Percentiles rank a stretch among this genome's conserved stretches.
These are phyloP conservation scores for Tubulanus polymorphus DNA, from an alignment of 2,888 invertebrate genomes.

Conservation along the genomic window DNA sequence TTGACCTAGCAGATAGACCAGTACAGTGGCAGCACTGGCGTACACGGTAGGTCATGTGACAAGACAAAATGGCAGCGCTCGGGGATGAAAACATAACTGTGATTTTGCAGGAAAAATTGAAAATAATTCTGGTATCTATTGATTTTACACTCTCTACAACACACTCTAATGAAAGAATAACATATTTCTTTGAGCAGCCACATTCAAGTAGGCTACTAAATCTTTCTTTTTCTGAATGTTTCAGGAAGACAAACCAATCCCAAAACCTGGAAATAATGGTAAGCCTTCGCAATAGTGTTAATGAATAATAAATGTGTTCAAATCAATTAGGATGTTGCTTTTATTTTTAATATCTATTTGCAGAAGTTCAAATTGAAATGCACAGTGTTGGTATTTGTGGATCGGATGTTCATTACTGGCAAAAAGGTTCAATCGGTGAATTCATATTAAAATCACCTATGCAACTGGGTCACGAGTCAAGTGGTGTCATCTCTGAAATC, in stretches of 20 bases:
- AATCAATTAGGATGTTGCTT: neutral
- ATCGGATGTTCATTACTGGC: slow-evolving; percentile 86
- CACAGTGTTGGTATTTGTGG: slow-evolving; percentile 96
- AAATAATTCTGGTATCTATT: too few relatives aligned
- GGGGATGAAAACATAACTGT: too few relatives aligned
- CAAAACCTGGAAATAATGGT: slow-evolving; percentile 74
- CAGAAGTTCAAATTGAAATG: slow-evolving; percentile 85
- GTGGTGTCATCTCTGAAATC: slow-evolving; percentile 61
- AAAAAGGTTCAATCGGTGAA: slow-evolving; percentile 77
- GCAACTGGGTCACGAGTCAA: slow-evolving; percentile 92
- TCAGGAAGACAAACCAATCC: slow-evolving; percentile 79
- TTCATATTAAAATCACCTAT: slow-evolving; percentile 83
- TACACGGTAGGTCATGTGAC: too few relatives aligned
- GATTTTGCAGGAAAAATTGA: too few relatives aligned
- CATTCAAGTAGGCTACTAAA: too few relatives aligned
- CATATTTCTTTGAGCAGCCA: too few relatives aligned
- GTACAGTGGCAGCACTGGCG: too few relatives aligned
- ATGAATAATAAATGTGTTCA: slow-evolving; percentile 6
- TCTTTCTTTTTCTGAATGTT: too few relatives aligned
- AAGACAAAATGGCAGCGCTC: too few relatives aligned
- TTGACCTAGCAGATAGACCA: too few relatives aligned
- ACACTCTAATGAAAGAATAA: too few relatives aligned
- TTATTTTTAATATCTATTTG: slow-evolving; percentile 12
- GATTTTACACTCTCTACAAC: too few relatives aligned
- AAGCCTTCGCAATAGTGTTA: slow-evolving; percentile 41